Base-by-base conservation (phyloP, 2,888 invertebrate species). In the Drosophila nr. perissopoda region DNA sequence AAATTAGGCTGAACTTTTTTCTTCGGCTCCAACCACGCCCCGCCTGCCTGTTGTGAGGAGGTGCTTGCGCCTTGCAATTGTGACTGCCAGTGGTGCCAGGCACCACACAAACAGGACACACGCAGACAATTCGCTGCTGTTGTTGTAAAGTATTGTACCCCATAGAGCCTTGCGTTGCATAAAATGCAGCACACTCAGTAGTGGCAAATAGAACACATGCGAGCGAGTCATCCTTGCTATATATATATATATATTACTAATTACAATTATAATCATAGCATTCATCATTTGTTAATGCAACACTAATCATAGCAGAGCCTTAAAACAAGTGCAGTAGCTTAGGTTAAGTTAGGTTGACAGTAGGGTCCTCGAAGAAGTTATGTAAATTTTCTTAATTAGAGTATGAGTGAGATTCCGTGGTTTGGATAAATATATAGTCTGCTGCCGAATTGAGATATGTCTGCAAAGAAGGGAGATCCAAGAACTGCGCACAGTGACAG, bases 1-100 rank as follows among this genome's bases (percentile, higher is more conserved):
- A 81, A 86, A 85, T 88, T 85, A 85, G 84, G 79, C 84, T 85
- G 82, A 51, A 73, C 67, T 40, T 52, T 53, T 56, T 54, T 7
- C 59, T 25, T 46, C 46, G 25, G 16, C 25, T 16, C 4, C 25
- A 46, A 25, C 25, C 46, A 25, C n/a, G 61, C 54, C 27, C 36
- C 36, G 31, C 42, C 61, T 58, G 61, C 79, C 81, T 25, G 81
- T 69, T 80, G 69, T 63, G 63, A 46, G 46, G 60, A 61, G 67
- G 74, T 61, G 57, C 42, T n/a, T 25, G 73, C 59, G 69, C 54
- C 53, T 70, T 70, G 70, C 54, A 79, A 70, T 56, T 79, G 76
- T 79, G 79, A 54, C 63, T 67, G 70, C 60, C 82, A 54, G 67
- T 54, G 54, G 56, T 34, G 85, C 52, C 74, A 82, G 80, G 83